These are phyloP conservation scores for Argopecten irradians DNA, from an alignment of 1,140 invertebrate species.

Conservation along the genomic window DNA sequence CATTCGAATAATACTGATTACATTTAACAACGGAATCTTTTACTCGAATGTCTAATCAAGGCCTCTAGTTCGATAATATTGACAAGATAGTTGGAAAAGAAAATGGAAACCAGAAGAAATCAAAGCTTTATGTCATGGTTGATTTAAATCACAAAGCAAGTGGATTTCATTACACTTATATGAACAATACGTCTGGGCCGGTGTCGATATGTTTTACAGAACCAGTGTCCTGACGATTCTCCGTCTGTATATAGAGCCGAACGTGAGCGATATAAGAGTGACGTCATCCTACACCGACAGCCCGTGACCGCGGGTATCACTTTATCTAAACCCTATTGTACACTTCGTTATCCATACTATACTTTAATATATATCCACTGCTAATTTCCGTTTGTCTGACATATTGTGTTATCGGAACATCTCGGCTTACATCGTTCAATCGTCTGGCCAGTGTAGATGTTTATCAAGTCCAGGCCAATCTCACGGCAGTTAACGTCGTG, in stretches of 20 bases:
- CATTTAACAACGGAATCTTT: neutral
- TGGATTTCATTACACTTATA: neutral
- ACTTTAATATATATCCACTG: neutral
- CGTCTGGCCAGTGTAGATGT: constrained; percentile 20
- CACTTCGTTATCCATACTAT: neutral
- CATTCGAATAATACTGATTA: neutral
- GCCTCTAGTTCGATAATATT: neutral
- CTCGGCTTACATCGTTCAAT: neutral
- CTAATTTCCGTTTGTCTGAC: constrained; percentile 15
- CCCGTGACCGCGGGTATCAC: neutral
- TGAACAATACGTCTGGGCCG: neutral
- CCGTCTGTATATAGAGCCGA: neutral
- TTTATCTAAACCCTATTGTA: neutral
- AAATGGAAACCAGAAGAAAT: neutral
- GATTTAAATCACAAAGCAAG: neutral
- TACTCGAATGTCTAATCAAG: neutral
- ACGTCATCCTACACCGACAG: constrained; percentile 5
- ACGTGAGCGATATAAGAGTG: neutral
- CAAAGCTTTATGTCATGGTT: neutral
- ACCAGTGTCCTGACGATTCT: neutral
- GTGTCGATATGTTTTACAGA: neutral
- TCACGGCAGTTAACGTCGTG: constrained; percentile 4
- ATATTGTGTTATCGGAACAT: constrained; percentile 12
- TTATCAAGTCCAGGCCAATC: neutral
- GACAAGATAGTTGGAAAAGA: neutral